Evolutionary conservation across 2,888 invertebrate genomes (phyloP), one percentile per base, ranked within the genome.

Genomic region (Microctonus hyperodae): DNA sequence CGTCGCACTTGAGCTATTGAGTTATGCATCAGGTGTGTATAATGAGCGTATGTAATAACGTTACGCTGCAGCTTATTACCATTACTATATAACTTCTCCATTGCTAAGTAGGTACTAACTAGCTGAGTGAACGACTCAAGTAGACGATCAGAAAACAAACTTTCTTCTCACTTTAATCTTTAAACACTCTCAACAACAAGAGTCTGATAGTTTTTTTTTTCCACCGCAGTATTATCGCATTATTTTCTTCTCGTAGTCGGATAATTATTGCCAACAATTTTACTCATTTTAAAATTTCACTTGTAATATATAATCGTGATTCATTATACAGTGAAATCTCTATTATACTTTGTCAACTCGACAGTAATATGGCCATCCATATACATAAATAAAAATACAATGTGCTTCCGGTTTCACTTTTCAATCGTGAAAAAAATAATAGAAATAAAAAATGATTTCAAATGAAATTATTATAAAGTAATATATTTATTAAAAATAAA

Each of bases 21-120:
- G 62, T 62, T 67, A 67, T 56, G 66, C 67, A n/a, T n/a, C n/a
- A 67, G 62, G 67, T 67, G 67, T 60, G 62, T 67, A 67, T 67
- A 67, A 67, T 67, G 67, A 67, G 62, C 35, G 48, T 31, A 62
- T 62, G 62, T 67, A 63, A 67, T 58, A 67, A 25, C 51, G 62
- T 67, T 67, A 67, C 66, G 57, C 33, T 58, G 66, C 61, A 1
- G 16, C 16, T 16, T 59, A 56, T 50, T 56, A 61, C 56, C 50
- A 40, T 65, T 65, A 56, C 50, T n/a, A n/a, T 44, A 44, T 20
- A 57, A 56, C 50, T 31, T 44, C 60, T 31, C 53, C 53, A 60
- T 59, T 7, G 20, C 59, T 55, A 59, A 59, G 59, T 59, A 59
- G 28, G 22, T 37, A 65, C 59, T 33, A 65, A 65, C 65, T 53